These are phyloP conservation scores for Phenacoccus solenopsis DNA, from an alignment of 1,140 invertebrate genomes.

Conservation along the genomic window DNA sequence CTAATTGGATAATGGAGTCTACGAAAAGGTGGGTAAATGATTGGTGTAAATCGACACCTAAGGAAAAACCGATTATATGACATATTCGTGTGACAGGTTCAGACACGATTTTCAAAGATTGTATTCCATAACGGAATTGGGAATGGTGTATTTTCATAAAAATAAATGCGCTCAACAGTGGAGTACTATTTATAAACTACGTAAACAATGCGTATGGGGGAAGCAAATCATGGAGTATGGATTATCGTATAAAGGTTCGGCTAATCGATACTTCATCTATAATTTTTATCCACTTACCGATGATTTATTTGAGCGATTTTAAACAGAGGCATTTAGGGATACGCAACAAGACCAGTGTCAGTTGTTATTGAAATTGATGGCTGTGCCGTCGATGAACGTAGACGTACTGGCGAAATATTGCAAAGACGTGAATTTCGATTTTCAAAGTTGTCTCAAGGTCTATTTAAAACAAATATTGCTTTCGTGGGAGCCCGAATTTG, in stretches of 20 bases:
- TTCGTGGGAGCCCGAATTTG: slow-evolving; percentile 34
- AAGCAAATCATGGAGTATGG: slow-evolving; percentile 25
- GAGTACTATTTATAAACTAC: slow-evolving; percentile 5
- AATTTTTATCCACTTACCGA: neutral
- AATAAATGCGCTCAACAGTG: neutral
- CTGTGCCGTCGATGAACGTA: slow-evolving; percentile 27
- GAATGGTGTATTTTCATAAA: slow-evolving; percentile 5
- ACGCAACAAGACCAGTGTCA: slow-evolving; percentile 29
- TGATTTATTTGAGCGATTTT: neutral
- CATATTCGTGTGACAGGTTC: neutral
- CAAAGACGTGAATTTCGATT: slow-evolving; percentile 31
- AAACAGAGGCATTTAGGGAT: slow-evolving; percentile 27
- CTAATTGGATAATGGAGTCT: slow-evolving; percentile 5
- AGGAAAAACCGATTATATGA: neutral
- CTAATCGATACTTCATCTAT: neutral
- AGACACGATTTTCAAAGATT: neutral
- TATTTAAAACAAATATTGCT: slow-evolving; percentile 33
- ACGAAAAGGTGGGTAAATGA: neutral
- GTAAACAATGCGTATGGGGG: slow-evolving; percentile 24
- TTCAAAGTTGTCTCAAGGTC: slow-evolving; percentile 32
- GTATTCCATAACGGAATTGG: neutral
- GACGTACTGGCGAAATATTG: slow-evolving; percentile 33
- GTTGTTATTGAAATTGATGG: slow-evolving; percentile 30
- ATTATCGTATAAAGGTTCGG: slow-evolving; percentile 24
- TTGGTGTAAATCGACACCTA: neutral